Percentiles rank a stretch among this genome's conserved stretches.
Evolutionary conservation across 2,113 vertebrate species (phyloP).

Genomic region (Numenius arquata): DNA sequence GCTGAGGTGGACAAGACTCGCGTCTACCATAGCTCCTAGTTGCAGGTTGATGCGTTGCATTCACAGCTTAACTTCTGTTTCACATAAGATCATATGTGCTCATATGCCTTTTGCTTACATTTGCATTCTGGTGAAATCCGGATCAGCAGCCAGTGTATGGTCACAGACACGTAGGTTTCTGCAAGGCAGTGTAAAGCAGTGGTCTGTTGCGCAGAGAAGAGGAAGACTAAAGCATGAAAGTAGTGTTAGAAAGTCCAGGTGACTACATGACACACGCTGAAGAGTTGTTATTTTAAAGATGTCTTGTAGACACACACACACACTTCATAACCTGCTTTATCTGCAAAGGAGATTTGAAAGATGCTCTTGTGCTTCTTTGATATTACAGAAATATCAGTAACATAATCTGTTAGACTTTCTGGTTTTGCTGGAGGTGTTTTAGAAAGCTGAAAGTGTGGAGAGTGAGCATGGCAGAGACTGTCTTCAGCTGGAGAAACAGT

Average conservation of each 20-base stretch:
- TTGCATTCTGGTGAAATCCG: background rate
- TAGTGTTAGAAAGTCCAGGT: background rate
- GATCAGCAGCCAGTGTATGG: background rate
- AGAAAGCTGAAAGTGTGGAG: background rate
- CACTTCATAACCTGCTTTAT: background rate
- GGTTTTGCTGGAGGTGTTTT: background rate
- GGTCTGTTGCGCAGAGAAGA: rapidly evolving
- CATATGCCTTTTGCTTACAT: background rate
- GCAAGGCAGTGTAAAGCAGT: rapidly evolving
- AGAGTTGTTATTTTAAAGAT: background rate
- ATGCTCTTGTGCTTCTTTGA: background rate
- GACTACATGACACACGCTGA: rapidly evolving
- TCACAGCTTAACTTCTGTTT: background rate
- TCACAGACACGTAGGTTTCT: background rate
- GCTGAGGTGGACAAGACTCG: background rate
- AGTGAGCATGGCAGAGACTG: background rate
- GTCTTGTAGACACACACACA: background rate
- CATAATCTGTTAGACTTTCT: background rate
- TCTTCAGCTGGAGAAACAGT: background rate
- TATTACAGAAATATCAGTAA: background rate
- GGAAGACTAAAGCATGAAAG: background rate
- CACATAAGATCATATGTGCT: background rate
- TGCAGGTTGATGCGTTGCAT: background rate
- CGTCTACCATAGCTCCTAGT: background rate
- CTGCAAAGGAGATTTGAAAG: background rate